These are phyloP conservation scores for Daptonema setosum DNA, from an alignment of 2,888 invertebrate species.

Conservation along the genomic window DNA sequence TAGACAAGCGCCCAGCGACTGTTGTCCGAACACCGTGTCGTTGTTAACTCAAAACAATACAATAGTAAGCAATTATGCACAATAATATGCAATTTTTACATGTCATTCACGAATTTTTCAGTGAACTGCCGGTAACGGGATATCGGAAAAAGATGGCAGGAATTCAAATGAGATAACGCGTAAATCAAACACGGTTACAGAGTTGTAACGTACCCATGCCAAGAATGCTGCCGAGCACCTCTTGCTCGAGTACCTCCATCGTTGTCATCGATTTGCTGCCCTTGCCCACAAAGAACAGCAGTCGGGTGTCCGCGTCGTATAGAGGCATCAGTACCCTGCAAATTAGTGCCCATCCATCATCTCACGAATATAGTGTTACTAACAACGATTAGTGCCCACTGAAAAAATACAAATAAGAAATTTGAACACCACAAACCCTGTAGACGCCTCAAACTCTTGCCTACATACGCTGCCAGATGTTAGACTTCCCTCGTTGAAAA, in stretches of 20 bases:
- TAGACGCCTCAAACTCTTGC: slow-evolving; percentile 58
- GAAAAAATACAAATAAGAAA: not conserved
- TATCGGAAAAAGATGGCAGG: too few species aligned
- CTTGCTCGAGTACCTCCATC: slow-evolving; percentile 66
- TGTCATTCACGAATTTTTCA: too few species aligned
- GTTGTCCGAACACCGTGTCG: slow-evolving; percentile 29
- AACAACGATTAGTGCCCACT: not conserved
- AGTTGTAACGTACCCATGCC: not conserved
- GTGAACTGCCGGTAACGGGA: too few species aligned
- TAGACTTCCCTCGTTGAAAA: slow-evolving; percentile 64
- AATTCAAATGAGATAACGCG: too few species aligned
- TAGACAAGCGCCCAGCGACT: slow-evolving; percentile 75
- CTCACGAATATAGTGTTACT: not conserved
- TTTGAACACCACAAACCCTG: slow-evolving; percentile 38
- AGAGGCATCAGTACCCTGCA: slow-evolving; percentile 63
- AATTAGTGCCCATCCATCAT: not conserved
- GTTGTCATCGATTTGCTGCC: slow-evolving; percentile 70
- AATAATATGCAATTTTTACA: too few species aligned
- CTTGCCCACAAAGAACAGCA: slow-evolving; percentile 75
- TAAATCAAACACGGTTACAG: too few species aligned
- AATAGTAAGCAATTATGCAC: too few species aligned
- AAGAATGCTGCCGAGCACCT: not conserved
- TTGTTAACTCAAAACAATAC: not conserved
- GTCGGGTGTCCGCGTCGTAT: slow-evolving; percentile 74
- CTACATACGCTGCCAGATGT: slow-evolving; percentile 40